These are phyloP conservation scores for Lonchura striata DNA, from an alignment of 2,113 vertebrate species.

Conservation along the genomic window DNA sequence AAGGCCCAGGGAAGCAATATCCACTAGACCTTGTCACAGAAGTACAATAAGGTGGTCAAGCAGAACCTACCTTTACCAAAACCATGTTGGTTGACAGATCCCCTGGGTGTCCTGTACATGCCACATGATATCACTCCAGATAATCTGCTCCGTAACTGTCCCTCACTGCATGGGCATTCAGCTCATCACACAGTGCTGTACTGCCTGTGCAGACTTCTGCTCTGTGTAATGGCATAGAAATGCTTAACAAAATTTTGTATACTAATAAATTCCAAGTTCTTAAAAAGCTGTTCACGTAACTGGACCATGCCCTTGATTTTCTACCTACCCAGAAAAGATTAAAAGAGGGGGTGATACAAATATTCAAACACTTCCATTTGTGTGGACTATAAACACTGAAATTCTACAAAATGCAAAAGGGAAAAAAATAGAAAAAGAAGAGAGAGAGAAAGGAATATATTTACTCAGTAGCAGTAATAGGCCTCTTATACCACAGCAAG, in stretches of 20 bases:
- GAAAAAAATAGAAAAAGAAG: no score
- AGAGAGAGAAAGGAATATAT: not conserved
- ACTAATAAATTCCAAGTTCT: not conserved
- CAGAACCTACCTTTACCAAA: not conserved
- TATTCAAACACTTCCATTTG: not conserved
- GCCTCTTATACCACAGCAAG: not conserved
- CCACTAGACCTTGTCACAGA: not conserved
- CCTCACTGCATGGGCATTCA: not conserved
- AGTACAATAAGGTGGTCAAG: not conserved
- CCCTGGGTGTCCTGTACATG: not conserved
- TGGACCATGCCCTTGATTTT: not conserved
- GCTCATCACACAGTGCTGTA: not conserved
- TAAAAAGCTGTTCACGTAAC: not conserved
- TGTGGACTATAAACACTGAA: not conserved
- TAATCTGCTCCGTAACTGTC: not conserved
- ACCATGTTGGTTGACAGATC: not conserved
- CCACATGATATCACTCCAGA: no score
- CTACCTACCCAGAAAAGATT: not conserved
- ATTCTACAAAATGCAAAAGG: not conserved
- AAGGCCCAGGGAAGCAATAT: not conserved
- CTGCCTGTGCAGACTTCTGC: not conserved
- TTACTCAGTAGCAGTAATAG: not conserved
- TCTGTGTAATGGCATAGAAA: not conserved
- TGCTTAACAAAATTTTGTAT: not conserved
- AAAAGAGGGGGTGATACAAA: not conserved